A percentile compares a stretch with the other conserved stretches of the same genome.
Conservation (phyloP, 92 coral and sea anemone species). For the Hydrozoanthus gracilis region DNA sequence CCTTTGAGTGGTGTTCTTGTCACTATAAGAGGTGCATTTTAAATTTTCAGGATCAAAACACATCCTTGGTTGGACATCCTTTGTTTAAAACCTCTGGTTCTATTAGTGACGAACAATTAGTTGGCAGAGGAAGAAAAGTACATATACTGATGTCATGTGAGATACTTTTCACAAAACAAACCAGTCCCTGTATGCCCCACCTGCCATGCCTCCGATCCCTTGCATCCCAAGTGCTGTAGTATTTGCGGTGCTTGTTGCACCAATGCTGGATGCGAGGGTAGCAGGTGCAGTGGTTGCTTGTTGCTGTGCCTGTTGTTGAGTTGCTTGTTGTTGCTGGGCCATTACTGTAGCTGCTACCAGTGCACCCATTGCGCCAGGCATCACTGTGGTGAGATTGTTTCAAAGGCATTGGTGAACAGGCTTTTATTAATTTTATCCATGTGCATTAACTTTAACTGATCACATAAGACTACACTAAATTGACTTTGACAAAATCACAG, state of each 20-base stretch:
- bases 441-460: too few relatives aligned
- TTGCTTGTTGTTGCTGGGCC: constrained; percentile 67
- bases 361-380: constrained; percentile 96
- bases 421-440: too few relatives aligned
- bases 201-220: constrained; percentile 67
- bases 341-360: constrained; percentile 93
- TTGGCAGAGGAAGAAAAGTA: too few relatives aligned
- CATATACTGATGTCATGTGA: neutral
- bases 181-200: neutral
- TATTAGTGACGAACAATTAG: too few relatives aligned
- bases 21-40: too few relatives aligned
- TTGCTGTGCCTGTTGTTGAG: constrained; percentile 87
- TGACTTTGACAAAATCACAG: too few relatives aligned
- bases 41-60: too few relatives aligned
- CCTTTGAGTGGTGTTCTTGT: too few relatives aligned
- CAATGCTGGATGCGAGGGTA: constrained; percentile 55
- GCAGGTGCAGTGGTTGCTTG: constrained; percentile 73
- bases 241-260: constrained; percentile 71
- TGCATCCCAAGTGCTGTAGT: constrained; percentile 65
- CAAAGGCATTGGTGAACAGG: too few relatives aligned
- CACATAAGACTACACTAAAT: too few relatives aligned
- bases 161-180: neutral
- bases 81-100: too few relatives aligned
- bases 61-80: too few relatives aligned
- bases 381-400: constrained; percentile 25